A percentile compares a stretch with the other conserved stretches of the same genome.
These are phyloP conservation scores for Dolichoris vasculosae DNA, from an alignment of 1,140 invertebrate species.

Conservation along the genomic window DNA sequence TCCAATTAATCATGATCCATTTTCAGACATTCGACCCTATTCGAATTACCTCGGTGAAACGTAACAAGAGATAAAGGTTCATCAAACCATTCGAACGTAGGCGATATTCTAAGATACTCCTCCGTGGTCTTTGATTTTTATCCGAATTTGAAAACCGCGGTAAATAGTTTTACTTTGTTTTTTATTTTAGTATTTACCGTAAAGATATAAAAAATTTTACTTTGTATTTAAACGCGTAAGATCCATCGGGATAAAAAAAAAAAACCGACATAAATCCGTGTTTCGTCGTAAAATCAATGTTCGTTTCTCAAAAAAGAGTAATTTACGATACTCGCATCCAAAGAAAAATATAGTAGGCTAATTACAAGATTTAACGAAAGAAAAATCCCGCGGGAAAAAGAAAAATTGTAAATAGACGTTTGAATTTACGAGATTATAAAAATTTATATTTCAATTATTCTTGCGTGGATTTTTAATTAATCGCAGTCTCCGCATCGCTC, in stretches of 20 bases:
- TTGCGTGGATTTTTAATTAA: background rate
- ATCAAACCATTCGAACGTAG: background rate
- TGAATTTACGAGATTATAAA: background rate
- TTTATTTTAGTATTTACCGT: background rate
- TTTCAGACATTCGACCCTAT: conserved; percentile 23
- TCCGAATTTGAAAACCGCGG: background rate
- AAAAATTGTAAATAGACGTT: background rate
- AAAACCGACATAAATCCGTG: too few species aligned
- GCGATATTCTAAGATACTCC: conserved; percentile 1
- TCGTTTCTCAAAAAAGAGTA: background rate
- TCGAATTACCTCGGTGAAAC: background rate
- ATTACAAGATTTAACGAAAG: too few species aligned
- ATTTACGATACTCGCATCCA: background rate
- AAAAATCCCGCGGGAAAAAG: too few species aligned
- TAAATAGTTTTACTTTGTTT: background rate
- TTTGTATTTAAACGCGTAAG: too few species aligned
- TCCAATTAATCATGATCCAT: conserved; percentile 21
- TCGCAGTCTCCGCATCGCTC: background rate
- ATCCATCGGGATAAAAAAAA: background rate
- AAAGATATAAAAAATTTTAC: background rate
- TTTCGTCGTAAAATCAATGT: too few species aligned
- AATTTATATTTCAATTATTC: background rate
- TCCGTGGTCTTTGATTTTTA: background rate
- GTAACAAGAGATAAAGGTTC: conserved; percentile 1
- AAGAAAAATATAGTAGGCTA: background rate